phyloP scores from a whole-genome alignment of 37 sponge, comb jelly and placozoan genomes.

The Petrosia ficiformis region DNA sequence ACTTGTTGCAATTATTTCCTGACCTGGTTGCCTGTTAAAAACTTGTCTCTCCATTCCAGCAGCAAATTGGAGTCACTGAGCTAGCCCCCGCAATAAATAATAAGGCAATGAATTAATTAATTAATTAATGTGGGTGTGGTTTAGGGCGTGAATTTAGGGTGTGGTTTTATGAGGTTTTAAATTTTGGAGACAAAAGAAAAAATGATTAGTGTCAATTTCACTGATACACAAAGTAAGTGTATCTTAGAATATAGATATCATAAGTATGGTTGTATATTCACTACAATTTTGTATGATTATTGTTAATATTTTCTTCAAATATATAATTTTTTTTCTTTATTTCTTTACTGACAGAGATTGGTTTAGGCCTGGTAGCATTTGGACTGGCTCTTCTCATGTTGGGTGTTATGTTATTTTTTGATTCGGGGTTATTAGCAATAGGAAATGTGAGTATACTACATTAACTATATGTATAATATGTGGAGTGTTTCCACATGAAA shows the following conservation, averaged over 20 bases:
- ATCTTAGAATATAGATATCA: too few species aligned
- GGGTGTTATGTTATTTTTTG: slow-evolving; percentile 89
- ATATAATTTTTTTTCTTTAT: neutral
- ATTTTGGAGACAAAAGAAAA: neutral
- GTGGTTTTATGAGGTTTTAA: neutral
- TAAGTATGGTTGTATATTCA: slow-evolving; percentile 1
- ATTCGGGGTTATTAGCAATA: slow-evolving; percentile 91
- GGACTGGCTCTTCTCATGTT: slow-evolving; percentile 83
- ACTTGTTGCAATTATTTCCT: neutral
- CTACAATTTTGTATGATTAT: neutral
- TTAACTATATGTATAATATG: neutral
- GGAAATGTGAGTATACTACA: slow-evolving; percentile 77
- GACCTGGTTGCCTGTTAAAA: slow-evolving; percentile 58
- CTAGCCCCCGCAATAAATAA: too few species aligned
- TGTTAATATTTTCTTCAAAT: neutral
- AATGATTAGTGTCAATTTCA: slow-evolving; percentile 45
- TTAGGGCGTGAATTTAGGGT: too few species aligned
- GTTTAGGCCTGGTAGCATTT: slow-evolving; percentile 86
- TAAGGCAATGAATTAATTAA: too few species aligned
- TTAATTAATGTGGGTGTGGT: too few species aligned
- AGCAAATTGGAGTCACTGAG: too few species aligned
- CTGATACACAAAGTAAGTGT: slow-evolving; percentile 81
- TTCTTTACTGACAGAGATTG: slow-evolving; percentile 70
- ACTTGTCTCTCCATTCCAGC: slow-evolving; percentile 14
- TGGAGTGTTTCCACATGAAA: too few species aligned